Percentiles rank a stretch among this genome's conserved stretches.
These are phyloP conservation scores for Nasonia giraulti DNA, from an alignment of 1,140 invertebrate genomes.

Conservation along the genomic window DNA sequence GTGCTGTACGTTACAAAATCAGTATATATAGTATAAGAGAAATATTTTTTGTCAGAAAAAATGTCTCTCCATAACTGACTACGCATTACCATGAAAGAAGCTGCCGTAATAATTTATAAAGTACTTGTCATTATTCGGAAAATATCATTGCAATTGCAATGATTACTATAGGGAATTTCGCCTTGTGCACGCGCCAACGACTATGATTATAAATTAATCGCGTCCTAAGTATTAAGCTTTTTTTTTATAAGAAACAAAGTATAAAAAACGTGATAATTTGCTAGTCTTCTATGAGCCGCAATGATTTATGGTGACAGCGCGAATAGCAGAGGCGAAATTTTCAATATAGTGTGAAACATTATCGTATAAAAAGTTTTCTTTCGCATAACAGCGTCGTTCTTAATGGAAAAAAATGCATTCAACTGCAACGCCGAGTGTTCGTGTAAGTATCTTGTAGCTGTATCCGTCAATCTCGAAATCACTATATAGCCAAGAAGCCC, in stretches of 20 bases:
- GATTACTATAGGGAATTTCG: background rate
- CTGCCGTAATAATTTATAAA: background rate
- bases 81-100: background rate
- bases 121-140: background rate
- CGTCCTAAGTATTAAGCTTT: too few species aligned
- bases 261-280: background rate
- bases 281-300: too few species aligned
- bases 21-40: background rate
- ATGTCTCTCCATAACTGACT: background rate
- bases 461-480: constrained; percentile 28
- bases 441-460: background rate
- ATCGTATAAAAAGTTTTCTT: background rate
- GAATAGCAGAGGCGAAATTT: background rate
- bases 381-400: background rate
- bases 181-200: background rate
- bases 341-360: background rate
- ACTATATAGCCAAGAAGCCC: constrained; percentile 77
- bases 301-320: too few species aligned
- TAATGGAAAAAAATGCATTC: constrained; percentile 3
- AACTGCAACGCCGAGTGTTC: background rate
- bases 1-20: background rate
- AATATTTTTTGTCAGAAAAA: constrained; percentile 10
- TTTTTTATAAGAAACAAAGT: background rate
- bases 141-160: background rate
- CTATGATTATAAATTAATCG: background rate